These are phyloP conservation scores for Danio albolineatus DNA, from an alignment of 2,797 vertebrate species.

Conservation along the genomic window DNA sequence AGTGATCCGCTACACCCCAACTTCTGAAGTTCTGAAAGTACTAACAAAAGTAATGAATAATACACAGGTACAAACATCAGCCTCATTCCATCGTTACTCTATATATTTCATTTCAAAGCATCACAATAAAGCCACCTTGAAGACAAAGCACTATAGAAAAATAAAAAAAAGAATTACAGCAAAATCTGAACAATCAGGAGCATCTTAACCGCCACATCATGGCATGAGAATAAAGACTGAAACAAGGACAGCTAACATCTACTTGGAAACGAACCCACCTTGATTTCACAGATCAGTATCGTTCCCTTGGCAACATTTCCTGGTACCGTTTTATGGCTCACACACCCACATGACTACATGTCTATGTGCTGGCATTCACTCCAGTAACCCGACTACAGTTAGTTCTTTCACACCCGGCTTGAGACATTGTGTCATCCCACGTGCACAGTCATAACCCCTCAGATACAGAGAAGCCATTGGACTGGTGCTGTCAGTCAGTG, in stretches of 20 bases:
- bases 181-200: neutral
- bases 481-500: neutral
- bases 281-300: neutral
- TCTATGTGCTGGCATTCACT: conserved; percentile 7
- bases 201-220: conserved; percentile 11
- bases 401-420: neutral
- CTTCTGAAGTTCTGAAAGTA: too few relatives aligned
- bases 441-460: neutral
- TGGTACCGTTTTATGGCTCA: neutral
- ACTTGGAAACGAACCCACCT: neutral
- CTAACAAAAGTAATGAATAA: too few relatives aligned
- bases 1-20: too few relatives aligned
- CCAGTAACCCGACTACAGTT: neutral
- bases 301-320: conserved; percentile 2
- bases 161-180: neutral
- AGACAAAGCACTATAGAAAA: too few relatives aligned
- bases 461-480: neutral
- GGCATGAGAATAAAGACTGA: conserved; percentile 53
- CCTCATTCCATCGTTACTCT: too few relatives aligned
- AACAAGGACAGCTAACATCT: conserved; percentile 56
- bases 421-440: conserved; percentile 1
- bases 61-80: too few relatives aligned
- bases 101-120: too few relatives aligned
- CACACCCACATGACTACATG: conserved; percentile 1
- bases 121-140: too few relatives aligned